Evolutionary conservation across 2,797 vertebrate species (phyloP).

Genomic region (Erethizon dorsatum): DNA sequence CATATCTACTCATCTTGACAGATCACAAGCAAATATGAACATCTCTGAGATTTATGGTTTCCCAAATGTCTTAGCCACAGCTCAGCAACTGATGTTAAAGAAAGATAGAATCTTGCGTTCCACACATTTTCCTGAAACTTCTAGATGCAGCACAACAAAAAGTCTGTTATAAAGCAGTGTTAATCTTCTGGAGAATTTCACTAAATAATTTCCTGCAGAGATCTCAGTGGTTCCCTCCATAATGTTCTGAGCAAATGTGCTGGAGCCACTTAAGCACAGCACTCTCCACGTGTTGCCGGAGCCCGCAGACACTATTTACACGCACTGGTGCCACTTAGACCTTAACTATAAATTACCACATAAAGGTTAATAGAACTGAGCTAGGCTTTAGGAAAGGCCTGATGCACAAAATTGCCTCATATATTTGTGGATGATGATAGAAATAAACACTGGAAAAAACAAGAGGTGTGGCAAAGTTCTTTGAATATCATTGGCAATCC

Average conservation of each 20-base stretch:
- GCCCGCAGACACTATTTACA: slow-evolving; percentile 66
- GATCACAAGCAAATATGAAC: slow-evolving; percentile 56
- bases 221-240: slow-evolving; percentile 56
- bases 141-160: neutral
- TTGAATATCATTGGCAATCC: slow-evolving; percentile 51
- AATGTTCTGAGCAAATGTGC: slow-evolving; percentile 73
- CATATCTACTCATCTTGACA: neutral
- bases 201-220: slow-evolving; percentile 58
- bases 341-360: slow-evolving; percentile 79
- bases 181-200: slow-evolving; percentile 65
- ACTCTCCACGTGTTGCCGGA: neutral
- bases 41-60: slow-evolving; percentile 32
- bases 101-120: neutral
- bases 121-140: slow-evolving; percentile 9
- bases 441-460: slow-evolving; percentile 78
- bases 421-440: slow-evolving; percentile 72
- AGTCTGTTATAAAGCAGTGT: slow-evolving; percentile 46
- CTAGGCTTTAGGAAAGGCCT: slow-evolving; percentile 71
- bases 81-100: neutral
- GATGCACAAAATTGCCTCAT: slow-evolving; percentile 71
- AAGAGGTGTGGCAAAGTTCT: slow-evolving; percentile 67
- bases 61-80: neutral
- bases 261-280: slow-evolving; percentile 67
- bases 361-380: slow-evolving; percentile 76
- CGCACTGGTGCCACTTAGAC: slow-evolving; percentile 46